Conservation (phyloP, 2,113 vertebrate genomes). For the Etheostoma cragini region DNA sequence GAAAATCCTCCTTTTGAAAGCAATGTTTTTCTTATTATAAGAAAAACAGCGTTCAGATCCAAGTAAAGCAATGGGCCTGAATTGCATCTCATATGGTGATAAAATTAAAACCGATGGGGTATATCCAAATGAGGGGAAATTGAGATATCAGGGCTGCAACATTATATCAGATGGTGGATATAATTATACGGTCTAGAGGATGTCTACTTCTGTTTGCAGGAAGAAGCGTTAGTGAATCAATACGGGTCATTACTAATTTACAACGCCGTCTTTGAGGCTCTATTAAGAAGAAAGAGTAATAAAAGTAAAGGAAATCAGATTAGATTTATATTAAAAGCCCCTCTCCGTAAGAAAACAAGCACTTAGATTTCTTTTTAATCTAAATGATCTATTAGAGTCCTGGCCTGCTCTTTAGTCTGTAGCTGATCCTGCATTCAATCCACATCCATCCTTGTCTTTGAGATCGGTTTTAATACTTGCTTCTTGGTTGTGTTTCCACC, state of each 20-base stretch:
- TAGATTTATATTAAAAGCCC: constrained; percentile 48
- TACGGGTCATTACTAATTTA: constrained; percentile 75
- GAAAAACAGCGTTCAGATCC: neutral
- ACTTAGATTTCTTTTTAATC: neutral
- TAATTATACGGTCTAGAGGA: constrained; percentile 61
- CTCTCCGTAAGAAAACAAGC: constrained; percentile 5
- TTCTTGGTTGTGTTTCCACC: constrained; percentile 9
- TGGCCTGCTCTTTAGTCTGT: neutral
- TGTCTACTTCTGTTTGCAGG: constrained; percentile 53
- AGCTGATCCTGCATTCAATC: neutral
- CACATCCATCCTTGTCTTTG: constrained; percentile 18
- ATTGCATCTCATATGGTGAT: neutral
- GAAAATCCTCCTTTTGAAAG: neutral
- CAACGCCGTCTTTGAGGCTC: constrained; percentile 51
- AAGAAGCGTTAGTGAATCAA: constrained; percentile 64
- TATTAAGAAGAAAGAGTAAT: constrained; percentile 49
- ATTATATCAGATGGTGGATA: constrained; percentile 46
- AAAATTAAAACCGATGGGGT: constrained; percentile 17
- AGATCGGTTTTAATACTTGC: neutral
- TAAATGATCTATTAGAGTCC: neutral
- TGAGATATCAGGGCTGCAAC: constrained; percentile 29
- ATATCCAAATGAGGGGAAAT: constrained; percentile 14
- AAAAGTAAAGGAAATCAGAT: constrained; percentile 46
- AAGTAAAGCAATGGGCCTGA: constrained; percentile 3
- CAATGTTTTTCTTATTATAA: neutral